Conservation (phyloP, 23 tunicate species). For the Styela clava region DNA sequence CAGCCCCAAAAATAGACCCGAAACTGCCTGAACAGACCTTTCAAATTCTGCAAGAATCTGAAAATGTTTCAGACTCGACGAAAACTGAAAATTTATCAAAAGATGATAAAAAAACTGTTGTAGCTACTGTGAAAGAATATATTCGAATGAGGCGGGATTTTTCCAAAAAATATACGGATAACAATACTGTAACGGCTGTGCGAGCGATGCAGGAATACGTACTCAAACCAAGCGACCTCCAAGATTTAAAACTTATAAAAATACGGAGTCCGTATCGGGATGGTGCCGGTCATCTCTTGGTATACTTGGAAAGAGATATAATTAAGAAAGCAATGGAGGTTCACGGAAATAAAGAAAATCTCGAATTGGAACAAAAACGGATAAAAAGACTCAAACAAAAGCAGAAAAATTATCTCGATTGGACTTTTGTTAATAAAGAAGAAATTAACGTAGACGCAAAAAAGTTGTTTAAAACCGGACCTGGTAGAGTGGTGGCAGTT, state of each 20-base stretch:
- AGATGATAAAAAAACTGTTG: slow-evolving; percentile 29
- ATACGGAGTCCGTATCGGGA: slow-evolving; percentile 78
- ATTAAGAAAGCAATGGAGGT: slow-evolving; percentile 66
- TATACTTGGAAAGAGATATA: slow-evolving; percentile 74
- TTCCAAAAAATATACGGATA: slow-evolving; percentile 75
- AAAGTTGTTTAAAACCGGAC: slow-evolving; percentile 11
- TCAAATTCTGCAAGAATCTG: neutral
- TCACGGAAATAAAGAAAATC: slow-evolving; percentile 62
- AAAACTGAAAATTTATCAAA: neutral
- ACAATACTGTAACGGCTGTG: slow-evolving; percentile 84
- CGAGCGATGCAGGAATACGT: slow-evolving; percentile 89
- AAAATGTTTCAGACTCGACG: neutral
- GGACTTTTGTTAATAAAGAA: neutral
- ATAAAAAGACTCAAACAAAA: slow-evolving; percentile 7
- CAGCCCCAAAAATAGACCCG: neutral
- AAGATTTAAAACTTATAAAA: slow-evolving; percentile 38
- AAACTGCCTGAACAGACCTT: slow-evolving; percentile 13
- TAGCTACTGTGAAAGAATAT: slow-evolving; percentile 49
- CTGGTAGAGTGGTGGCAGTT: slow-evolving; percentile 81
- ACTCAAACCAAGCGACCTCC: slow-evolving; percentile 64
- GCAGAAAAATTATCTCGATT: slow-evolving; percentile 10
- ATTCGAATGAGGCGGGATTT: slow-evolving; percentile 76
- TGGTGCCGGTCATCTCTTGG: slow-evolving; percentile 47
- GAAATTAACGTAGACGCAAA: neutral
- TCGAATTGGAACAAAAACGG: slow-evolving; percentile 68